Base-by-base conservation (phyloP, 2,113 vertebrate genomes). In the Pseudorhombus dupliciocellatus region DNA sequence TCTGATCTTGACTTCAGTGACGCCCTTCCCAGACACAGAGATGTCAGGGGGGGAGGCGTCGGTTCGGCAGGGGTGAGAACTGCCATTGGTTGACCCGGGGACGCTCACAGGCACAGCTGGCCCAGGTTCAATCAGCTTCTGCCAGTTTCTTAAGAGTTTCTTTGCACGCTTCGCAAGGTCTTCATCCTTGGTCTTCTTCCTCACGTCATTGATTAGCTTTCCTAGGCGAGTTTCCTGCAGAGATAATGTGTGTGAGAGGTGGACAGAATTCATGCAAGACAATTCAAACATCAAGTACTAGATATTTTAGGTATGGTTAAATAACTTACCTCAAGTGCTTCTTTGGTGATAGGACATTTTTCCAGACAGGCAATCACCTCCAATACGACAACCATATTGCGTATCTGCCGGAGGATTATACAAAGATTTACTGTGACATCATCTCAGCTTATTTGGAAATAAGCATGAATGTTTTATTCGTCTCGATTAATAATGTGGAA, bases 341-440 rank as follows among this genome's bases (percentile, higher is more conserved):
- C 97, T 97, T 99, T 99, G 96, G 97, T 99, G 92, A 99, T 99
- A 69, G 97, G 97, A 82, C 95, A 98, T 88, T 96, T 98, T 92
- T 99, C 97, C 92, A 99, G 92, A 92, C 95, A 95, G 93, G 96
- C 93, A 93, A 99, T 99, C 84, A 99, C 97, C 92, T 99, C 97
- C 91, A 97, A 89, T 90, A 99, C 97, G 88, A 93, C 95, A 93
- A 97, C 97, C 97, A 99, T 99, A 92, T 99, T 97, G 95, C 92
- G 94, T 94, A 99, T 99, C 97, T 99, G 91, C 22, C 62, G 34
- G 1, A 10, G 73, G 8, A 14, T 70, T 7, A 63, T 12, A 59
- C 18, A 78, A 50, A 74, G 4, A 51, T 15, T 56, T 4, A 12
- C 5, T 18, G 15, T 40, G 37, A 40, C 37, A 46, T 46, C 42